phyloP scores from a whole-genome alignment of 2,888 invertebrate genomes.

The Plebejus anna region DNA sequence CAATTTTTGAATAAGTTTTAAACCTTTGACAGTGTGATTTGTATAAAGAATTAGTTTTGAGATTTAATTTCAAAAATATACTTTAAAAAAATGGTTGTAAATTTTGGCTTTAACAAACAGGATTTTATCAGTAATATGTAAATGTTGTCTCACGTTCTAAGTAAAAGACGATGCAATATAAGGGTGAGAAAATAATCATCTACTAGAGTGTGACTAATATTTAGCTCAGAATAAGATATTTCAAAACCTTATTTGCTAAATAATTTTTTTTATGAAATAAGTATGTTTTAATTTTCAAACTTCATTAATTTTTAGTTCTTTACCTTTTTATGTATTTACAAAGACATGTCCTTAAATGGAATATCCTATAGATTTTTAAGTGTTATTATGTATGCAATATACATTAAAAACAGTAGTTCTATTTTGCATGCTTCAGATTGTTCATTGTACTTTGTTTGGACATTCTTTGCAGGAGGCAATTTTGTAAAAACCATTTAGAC shows the following conservation, averaged over 20 bases:
- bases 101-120: conserved; percentile 20
- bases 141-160: not conserved
- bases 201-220: not conserved
- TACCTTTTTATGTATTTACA: conserved; percentile 28
- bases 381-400: conserved; percentile 17
- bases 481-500: not conserved
- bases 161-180: not conserved
- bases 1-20: conserved; percentile 76
- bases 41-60: conserved; percentile 72
- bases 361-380: conserved; percentile 27
- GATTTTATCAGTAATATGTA: not conserved
- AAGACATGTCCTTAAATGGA: conserved; percentile 22
- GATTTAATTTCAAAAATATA: conserved; percentile 43
- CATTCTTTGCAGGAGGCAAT: not conserved
- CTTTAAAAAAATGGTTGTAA: conserved; percentile 1
- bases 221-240: not conserved
- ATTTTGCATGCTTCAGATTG: not conserved
- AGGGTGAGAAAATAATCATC: not conserved
- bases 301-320: conserved; percentile 15
- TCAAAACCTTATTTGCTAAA: conserved; percentile 22
- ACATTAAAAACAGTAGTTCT: not conserved
- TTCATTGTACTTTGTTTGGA: not conserved
- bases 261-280: conserved; percentile 11
- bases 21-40: conserved; percentile 67
- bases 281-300: conserved; percentile 25